Evolutionary conservation across 2,113 vertebrate species (phyloP), one percentile per base, ranked within the genome.

Genomic region (Archocentrus centrarchus): DNA sequence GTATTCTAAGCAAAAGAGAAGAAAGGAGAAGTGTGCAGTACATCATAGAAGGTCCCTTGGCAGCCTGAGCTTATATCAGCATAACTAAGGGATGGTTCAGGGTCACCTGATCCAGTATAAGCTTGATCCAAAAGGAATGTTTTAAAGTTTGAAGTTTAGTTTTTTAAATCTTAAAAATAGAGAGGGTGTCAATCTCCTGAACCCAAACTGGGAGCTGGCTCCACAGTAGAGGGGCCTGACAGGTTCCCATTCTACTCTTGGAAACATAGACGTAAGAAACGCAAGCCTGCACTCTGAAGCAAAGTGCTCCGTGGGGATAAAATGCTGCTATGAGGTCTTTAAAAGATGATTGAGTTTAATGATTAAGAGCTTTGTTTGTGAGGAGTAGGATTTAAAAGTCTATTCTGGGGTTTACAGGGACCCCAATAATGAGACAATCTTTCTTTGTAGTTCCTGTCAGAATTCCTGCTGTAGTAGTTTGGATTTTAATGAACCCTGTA

Each of bases 191-290:
- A 20, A 9, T 53, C 24, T 73, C 50, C 27, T 73, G 66, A 73
- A 73, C 24, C 44, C 44, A 73, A 73, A 5, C 5, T 73, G 66
- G 27, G 64, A 70, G 64, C 47, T 15, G 47, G 15, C 4, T 50
- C 47, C 15, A 17, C 15, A 50, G 15, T 14, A 50, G 14, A 13
- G 18, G 27, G 41, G 24, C 30, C 64, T 20, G 4, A 73, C 32
- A 73, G 50, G 66, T 17, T 73, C 66, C 66, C 66, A 53, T 53
- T 73, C 53, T 53, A 53, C 66, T 53, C 66, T 53, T 73, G 44
- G 0, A 11, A 73, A 53, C 44, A 32, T 50, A 53, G 13, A 32
- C 3, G 27, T 53, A 53, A 50, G 18, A 70, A 44, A 53, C 50
- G 24, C 15, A 50, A 50, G 44, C 47, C 44, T 70, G 50, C 15